Base-by-base conservation (phyloP, 2,113 vertebrate species). In the Phrynocephalus versicolor region DNA sequence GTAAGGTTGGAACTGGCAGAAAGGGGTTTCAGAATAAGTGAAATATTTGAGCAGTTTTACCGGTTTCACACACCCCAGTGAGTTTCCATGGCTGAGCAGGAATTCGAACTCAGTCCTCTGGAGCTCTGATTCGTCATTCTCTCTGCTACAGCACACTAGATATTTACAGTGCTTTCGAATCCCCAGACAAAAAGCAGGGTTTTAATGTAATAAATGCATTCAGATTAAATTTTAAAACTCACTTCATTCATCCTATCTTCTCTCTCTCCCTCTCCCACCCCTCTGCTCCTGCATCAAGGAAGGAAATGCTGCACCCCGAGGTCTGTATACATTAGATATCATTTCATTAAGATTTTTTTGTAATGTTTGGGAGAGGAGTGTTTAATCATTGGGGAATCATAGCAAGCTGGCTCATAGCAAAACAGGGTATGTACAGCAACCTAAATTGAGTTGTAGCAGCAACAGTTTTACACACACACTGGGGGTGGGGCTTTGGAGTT, bases 271-370 rank as follows among this genome's bases (percentile, higher is more conserved):
- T 64, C 45, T 76, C 81, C 23, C 0, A 12, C 83, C 81, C 23
- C 0, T 14, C 83, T 84, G 25, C 62, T 79, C 85, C 27, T 64
- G 83, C 87, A 76, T 79, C 82, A 69, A 84, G 60, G 71, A 14
- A 57, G 8, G n/a, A 89, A 62, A 41, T 15, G 64, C 0, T 0
- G 39, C 58, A 81, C 27, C 15, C 1, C 35, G 79, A 93, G 94
- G 94, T 94, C 80, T 1, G 90, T 91, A 81, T 45, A 25, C 73
- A 45, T 16, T 73, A 10, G 64, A 2, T 86, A 64, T 69, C 82
- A 67, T 37, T 72, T 58, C 65, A 72, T 58, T 78, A 16, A 30
- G 67, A n/a, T n/a, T n/a, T 57, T 82, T 55, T 27, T 21, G 1
- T 37, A 55, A 2, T 71, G 45, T 51, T 45, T 6, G 67, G 65